Conservation (phyloP, 2,888 invertebrate genomes). For the Nephrotoma flavescens region DNA sequence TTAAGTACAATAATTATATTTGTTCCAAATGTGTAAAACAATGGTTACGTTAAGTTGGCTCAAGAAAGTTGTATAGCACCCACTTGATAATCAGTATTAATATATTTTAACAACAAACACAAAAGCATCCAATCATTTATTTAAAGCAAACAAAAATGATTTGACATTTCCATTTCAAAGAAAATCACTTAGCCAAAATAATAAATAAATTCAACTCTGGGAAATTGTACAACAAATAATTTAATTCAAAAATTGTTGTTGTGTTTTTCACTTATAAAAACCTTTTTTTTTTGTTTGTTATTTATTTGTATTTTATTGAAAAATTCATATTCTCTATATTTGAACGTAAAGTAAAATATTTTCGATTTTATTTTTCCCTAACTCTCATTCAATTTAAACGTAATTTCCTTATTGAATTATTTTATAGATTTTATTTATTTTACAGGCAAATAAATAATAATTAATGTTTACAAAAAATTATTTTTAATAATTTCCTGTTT, state of each 20-base stretch:
- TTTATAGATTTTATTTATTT: neutral
- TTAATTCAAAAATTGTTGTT: neutral
- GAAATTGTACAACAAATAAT: neutral
- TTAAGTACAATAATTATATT: too few relatives aligned
- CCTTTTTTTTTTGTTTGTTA: neutral
- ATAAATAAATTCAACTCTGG: neutral
- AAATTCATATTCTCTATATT: neutral
- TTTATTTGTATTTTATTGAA: neutral
- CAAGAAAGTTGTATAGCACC: too few relatives aligned
- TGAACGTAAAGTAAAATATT: neutral
- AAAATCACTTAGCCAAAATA: neutral
- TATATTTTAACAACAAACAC: neutral
- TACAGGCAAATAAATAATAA: neutral
- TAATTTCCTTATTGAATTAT: neutral
- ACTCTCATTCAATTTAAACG: neutral
- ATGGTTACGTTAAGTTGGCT: too few relatives aligned
- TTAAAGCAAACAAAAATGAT: neutral
- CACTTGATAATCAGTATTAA: neutral
- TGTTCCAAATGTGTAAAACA: too few relatives aligned
- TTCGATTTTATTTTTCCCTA: neutral
- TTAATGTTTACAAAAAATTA: neutral
- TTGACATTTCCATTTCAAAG: neutral
- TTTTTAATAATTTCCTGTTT: neutral
- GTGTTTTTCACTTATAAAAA: neutral
- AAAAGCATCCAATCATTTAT: neutral